Percentiles rank a stretch among this genome's conserved stretches.
phyloP scores from a whole-genome alignment of 2,113 vertebrate genomes.

The Trematocara variabile region DNA sequence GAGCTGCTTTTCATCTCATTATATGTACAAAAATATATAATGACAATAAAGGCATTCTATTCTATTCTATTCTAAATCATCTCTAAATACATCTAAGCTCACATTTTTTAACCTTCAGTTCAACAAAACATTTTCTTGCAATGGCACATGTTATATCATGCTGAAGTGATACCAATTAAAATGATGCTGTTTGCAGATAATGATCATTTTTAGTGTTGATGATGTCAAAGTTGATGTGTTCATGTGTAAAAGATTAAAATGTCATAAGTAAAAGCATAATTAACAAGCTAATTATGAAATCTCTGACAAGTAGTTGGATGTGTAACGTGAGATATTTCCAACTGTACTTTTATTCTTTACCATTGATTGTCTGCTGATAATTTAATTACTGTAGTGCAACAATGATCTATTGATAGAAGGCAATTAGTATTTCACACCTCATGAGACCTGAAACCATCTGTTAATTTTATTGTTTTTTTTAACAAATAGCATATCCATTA shows the following conservation, averaged over 20 bases:
- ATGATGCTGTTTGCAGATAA: neutral
- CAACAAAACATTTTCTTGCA: neutral
- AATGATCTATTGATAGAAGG: neutral
- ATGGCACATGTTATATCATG: neutral
- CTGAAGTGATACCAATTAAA: neutral
- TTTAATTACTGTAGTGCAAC: neutral
- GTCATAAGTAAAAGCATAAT: neutral
- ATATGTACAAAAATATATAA: too few relatives aligned
- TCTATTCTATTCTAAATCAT: too few relatives aligned
- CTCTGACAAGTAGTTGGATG: neutral
- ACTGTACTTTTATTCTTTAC: neutral
- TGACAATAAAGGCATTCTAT: too few relatives aligned
- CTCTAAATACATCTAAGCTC: neutral
- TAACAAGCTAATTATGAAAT: neutral
- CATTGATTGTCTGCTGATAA: neutral
- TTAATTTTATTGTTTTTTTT: neutral
- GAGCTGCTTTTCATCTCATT: too few relatives aligned
- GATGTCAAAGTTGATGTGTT: neutral
- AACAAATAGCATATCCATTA: neutral
- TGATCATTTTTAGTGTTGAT: neutral
- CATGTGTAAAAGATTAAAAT: neutral
- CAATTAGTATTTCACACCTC: neutral
- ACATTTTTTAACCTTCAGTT: neutral
- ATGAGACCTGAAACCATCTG: neutral
- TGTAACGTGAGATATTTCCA: neutral